Evolutionary conservation across 2,797 vertebrate genomes (phyloP), one percentile per base, ranked within the genome.

Genomic region (Takifugu ocellatus): DNA sequence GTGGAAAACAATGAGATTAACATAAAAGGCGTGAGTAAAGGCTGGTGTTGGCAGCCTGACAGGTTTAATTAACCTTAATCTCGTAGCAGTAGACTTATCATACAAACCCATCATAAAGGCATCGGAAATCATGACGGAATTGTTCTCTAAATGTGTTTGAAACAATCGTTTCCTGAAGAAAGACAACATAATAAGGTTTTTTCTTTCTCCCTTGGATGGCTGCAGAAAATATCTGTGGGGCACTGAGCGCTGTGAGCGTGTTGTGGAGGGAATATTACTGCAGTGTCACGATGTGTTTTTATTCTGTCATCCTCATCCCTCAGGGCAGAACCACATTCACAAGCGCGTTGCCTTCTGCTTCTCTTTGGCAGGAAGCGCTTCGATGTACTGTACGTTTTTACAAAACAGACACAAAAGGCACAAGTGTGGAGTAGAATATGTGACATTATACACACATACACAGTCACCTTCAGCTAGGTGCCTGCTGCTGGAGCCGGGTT

Each of bases 261-360:
- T 82, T 81, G 86, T 86, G 83, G 80, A 49, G 85, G 78, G 83
- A 87, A 82, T 77, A 82, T 84, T 76, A 81, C 81, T 80, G 74
- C 72, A 63, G 63, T 74, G 77, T 84, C 81, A 70, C 81, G 79
- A 87, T 84, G 81, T 83, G 78, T 85, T 85, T 85, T 86, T 83
- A 75, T 78, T 81, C 81, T 84, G 86, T 84, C 86, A 88, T 60
- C 75, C 64, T 76, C 74, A 66, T 83, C 77, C 84, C 74, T 56
- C 58, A 77, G 80, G 81, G 82, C 75, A 75, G 56, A 53, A 81
- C 73, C 66, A 66, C 64, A 49, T 77, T 77, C 79, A 68, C 59
- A 66, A 74, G 72, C 66, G 67, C 56, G 73, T 71, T 74, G 80
- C 76, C 79, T 84, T 81, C 80, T 84, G 77, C 64, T 71, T 81